phyloP scores from a whole-genome alignment of 2,113 vertebrate genomes.

The Lampris megalopsis region DNA sequence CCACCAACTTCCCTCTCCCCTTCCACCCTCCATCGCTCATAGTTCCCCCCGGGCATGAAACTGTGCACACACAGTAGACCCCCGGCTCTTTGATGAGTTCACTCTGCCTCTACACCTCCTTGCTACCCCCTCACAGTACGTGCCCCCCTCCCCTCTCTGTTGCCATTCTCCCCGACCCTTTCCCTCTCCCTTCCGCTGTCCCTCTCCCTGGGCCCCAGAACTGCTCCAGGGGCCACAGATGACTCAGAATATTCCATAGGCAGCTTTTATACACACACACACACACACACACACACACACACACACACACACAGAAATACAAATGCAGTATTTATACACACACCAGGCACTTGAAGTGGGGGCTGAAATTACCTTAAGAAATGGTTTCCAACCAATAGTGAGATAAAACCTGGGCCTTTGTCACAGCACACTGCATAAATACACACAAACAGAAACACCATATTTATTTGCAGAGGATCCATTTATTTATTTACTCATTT shows the following conservation, averaged over 20 bases:
- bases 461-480: conserved; percentile 58
- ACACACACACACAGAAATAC: background rate
- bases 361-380: conserved; percentile 60
- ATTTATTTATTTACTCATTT: conserved; percentile 58
- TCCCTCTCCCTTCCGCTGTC: conserved; percentile 38
- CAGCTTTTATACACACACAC: conserved; percentile 65
- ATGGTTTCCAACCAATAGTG: conserved; percentile 36
- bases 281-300: conserved; percentile 9
- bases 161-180: conserved; percentile 34
- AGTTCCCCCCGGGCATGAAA: conserved; percentile 57
- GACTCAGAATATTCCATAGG: conserved; percentile 74
- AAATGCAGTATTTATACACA: background rate
- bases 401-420: conserved; percentile 56
- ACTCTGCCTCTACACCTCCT: conserved; percentile 60
- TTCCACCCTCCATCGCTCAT: conserved; percentile 11
- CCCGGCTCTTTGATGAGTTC: conserved; percentile 74
- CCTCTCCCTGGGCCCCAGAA: conserved; percentile 56
- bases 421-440: conserved; percentile 57
- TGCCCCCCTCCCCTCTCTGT: conserved; percentile 37
- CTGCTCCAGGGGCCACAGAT: conserved; percentile 66
- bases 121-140: conserved; percentile 1
- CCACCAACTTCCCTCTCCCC: conserved; percentile 51
- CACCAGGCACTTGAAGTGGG: conserved; percentile 42
- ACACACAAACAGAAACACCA: conserved; percentile 33
- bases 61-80: conserved; percentile 57